These are phyloP conservation scores for Drosophila ambigua DNA, from an alignment of 1,140 invertebrate genomes.

Conservation along the genomic window DNA sequence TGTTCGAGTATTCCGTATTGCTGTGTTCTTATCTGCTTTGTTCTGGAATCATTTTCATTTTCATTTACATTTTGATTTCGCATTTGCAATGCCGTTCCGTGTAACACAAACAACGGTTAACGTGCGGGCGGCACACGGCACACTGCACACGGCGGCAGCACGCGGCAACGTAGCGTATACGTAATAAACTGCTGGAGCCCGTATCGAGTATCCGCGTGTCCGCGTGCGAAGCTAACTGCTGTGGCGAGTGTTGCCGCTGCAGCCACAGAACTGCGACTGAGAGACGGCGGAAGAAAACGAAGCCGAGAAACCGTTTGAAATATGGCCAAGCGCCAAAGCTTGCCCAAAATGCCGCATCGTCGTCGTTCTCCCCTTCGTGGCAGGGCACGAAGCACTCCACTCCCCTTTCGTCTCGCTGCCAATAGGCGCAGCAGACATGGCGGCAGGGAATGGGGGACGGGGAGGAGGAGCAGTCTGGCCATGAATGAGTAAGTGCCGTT, in stretches of 20 bases:
- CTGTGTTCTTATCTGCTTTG: conserved; percentile 29
- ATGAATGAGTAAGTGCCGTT: conserved; percentile 75
- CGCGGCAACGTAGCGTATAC: conserved; percentile 67
- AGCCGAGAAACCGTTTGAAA: conserved; percentile 49
- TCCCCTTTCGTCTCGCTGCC: conserved; percentile 41
- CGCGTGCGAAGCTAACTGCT: conserved; percentile 33
- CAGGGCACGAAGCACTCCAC: conserved; percentile 16
- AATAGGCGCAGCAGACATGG: conserved; percentile 58
- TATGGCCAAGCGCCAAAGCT: conserved; percentile 65
- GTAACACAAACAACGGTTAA: conserved; percentile 54
- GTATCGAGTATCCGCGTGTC: conserved; percentile 48
- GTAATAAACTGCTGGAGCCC: conserved; percentile 57
- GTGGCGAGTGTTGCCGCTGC: conserved; percentile 48
- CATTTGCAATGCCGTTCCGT: conserved; percentile 58
- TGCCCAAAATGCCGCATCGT: conserved; percentile 76
- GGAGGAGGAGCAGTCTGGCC: conserved; percentile 53
- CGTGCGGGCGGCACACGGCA: conserved; percentile 9
- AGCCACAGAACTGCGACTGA: conserved; percentile 70
- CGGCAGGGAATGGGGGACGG: neutral
- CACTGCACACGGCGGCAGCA: conserved; percentile 29
- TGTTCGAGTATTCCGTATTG: conserved; percentile 7
- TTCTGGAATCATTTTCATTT: conserved; percentile 70
- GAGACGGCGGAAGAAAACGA: conserved; percentile 14
- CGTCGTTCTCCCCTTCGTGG: conserved; percentile 36
- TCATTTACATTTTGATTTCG: conserved; percentile 70